These are phyloP conservation scores for Phania funesta DNA, from an alignment of 2,888 invertebrate genomes.

Conservation along the genomic window DNA sequence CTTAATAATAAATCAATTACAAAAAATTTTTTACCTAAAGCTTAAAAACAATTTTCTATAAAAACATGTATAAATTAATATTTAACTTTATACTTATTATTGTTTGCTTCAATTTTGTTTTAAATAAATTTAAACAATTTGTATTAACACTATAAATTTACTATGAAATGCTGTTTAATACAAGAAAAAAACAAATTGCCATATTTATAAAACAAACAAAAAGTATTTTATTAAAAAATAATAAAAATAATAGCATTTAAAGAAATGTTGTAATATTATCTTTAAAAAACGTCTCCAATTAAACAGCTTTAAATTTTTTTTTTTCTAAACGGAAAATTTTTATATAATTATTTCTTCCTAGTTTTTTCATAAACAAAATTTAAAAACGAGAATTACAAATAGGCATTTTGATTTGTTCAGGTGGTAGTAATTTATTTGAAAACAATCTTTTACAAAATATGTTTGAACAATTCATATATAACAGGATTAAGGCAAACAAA, in stretches of 20 bases:
- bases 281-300: slow-evolving; percentile 27
- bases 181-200: slow-evolving; percentile 61
- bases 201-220: slow-evolving; percentile 62
- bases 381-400: slow-evolving; percentile 1
- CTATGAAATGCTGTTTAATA: slow-evolving; percentile 62
- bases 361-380: background rate
- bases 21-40: slow-evolving; percentile 53
- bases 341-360: background rate
- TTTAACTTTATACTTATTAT: slow-evolving; percentile 50
- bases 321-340: background rate
- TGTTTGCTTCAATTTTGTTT: slow-evolving; percentile 64
- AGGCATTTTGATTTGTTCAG: too few relatives aligned
- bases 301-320: slow-evolving; percentile 51
- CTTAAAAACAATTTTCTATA: slow-evolving; percentile 50
- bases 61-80: slow-evolving; percentile 59
- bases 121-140: slow-evolving; percentile 33
- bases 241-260: slow-evolving; percentile 8
- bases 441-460: too few relatives aligned
- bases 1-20: slow-evolving; percentile 38
- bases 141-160: slow-evolving; percentile 23
- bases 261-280: slow-evolving; percentile 21
- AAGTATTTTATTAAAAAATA: slow-evolving; percentile 57
- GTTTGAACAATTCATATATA: too few relatives aligned
- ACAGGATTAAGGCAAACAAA: too few relatives aligned
- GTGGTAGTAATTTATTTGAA: too few relatives aligned